Evolutionary conservation across 2,888 invertebrate genomes (phyloP), one percentile per base, ranked within the genome.

Genomic region (Drepana falcataria): DNA sequence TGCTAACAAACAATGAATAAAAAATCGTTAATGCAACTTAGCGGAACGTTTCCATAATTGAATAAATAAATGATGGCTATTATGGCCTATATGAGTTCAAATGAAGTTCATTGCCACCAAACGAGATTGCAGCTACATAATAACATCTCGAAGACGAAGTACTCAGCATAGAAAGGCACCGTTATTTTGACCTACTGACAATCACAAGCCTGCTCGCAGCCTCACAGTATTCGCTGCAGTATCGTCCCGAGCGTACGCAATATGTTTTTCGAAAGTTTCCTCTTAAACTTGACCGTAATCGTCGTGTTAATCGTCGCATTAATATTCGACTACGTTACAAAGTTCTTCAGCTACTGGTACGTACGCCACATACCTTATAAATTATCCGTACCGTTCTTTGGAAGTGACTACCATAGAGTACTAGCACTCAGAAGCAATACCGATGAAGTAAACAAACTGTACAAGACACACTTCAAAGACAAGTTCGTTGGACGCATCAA

Each of bases 341-440:
- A 91, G 58, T 91, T 79, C 71, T 91, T 91, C 69, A 91, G 87
- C 65, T 91, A 91, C 67, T 91, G 91, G 90, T 91, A 91, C 57
- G 77, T 91, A 34, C 70, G 91, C 33, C 87, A 89, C 58, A 76
- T 91, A 35, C 83, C 87, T 0, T 86, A 89, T 60, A 88, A 84
- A 67, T 71, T 70, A 0, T 69, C 84, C 0, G 55, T 91, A 2
- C 88, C 88, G 0, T 85, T 87, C 63, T 81, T 86, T 55, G 91
- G 91, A 35, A 83, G 84, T 47, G 90, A 91, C 60, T 89, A 88
- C 66, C 79, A 85, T 52, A 69, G 89, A 55, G 76, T 91, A 4
- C 64, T 90, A 1, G 84, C 82, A 40, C 53, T 90, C 33, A 75
- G 83, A 60, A 81, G 72, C 56, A 87, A 71, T 44, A 85, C 88